phyloP scores from a whole-genome alignment of 2,113 vertebrate genomes.

The Corvus hawaiiensis region DNA sequence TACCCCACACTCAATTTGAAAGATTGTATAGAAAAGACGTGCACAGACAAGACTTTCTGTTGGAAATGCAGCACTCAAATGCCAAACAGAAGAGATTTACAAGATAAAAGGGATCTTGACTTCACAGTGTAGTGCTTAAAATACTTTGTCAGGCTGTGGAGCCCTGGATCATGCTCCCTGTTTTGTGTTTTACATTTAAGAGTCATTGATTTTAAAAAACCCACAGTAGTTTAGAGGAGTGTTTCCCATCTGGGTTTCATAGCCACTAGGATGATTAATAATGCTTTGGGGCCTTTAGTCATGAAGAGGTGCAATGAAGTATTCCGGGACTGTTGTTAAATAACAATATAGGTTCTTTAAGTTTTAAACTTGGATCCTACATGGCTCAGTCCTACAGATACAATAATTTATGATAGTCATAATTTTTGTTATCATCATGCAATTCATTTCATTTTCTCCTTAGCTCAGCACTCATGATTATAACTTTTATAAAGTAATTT shows the following conservation, averaged over 20 bases:
- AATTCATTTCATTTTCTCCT: neutral
- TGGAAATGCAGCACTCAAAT: neutral
- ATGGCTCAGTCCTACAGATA: neutral
- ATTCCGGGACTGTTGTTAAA: neutral
- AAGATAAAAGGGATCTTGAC: neutral
- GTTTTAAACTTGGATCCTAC: neutral
- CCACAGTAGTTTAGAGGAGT: neutral
- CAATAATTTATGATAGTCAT: neutral
- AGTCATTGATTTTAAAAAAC: neutral
- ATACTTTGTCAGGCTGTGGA: neutral
- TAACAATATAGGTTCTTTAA: neutral
- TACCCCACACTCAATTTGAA: neutral
- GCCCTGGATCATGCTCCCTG: neutral
- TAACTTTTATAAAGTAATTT: slow-evolving; percentile 24
- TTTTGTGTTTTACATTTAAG: neutral
- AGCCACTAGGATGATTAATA: neutral
- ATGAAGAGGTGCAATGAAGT: neutral
- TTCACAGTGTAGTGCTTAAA: neutral
- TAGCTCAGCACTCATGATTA: slow-evolving; percentile 15
- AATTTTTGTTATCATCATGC: slow-evolving; percentile 3
- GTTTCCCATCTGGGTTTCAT: neutral
- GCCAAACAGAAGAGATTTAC: neutral
- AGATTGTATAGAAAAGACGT: neutral
- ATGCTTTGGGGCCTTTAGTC: neutral
- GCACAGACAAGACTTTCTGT: neutral